Evolutionary conservation across 2,113 vertebrate genomes (phyloP).

Genomic region (Callionymus lyra): DNA sequence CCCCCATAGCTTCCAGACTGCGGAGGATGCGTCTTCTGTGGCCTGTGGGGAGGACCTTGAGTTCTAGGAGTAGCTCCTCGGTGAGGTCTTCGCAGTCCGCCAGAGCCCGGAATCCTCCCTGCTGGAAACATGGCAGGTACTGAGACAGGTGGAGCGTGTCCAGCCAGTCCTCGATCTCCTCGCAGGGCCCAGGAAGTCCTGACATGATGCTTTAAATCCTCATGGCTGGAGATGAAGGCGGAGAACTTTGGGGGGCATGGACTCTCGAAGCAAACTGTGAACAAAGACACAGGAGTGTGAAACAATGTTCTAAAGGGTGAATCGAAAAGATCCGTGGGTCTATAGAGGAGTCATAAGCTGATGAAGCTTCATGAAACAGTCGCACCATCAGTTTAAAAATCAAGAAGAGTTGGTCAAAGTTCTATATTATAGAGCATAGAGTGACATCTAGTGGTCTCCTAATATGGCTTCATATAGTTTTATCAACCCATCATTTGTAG

Average conservation of each 20-base stretch:
- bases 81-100: slow-evolving; percentile 70
- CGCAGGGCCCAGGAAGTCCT: slow-evolving; percentile 41
- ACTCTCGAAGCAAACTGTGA: slow-evolving; percentile 6
- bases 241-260: neutral
- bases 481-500: too few species aligned
- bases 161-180: slow-evolving; percentile 74
- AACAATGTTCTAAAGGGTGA: neutral
- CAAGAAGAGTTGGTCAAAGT: too few species aligned
- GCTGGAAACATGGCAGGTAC: slow-evolving; percentile 68
- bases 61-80: slow-evolving; percentile 68
- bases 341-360: too few species aligned
- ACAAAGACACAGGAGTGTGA: slow-evolving; percentile 6
- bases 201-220: slow-evolving; percentile 61
- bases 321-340: too few species aligned
- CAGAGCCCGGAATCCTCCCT: slow-evolving; percentile 66
- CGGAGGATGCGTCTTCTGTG: slow-evolving; percentile 85
- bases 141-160: slow-evolving; percentile 76
- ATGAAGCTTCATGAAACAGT: too few species aligned
- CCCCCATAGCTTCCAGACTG: slow-evolving; percentile 65
- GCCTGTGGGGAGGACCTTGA: slow-evolving; percentile 80
- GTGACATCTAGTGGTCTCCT: too few species aligned
- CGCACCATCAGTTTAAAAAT: too few species aligned
- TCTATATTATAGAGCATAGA: too few species aligned
- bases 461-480: too few species aligned
- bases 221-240: slow-evolving; percentile 4